phyloP scores from a whole-genome alignment of 2,797 vertebrate genomes.

The Echeneis naucrates region DNA sequence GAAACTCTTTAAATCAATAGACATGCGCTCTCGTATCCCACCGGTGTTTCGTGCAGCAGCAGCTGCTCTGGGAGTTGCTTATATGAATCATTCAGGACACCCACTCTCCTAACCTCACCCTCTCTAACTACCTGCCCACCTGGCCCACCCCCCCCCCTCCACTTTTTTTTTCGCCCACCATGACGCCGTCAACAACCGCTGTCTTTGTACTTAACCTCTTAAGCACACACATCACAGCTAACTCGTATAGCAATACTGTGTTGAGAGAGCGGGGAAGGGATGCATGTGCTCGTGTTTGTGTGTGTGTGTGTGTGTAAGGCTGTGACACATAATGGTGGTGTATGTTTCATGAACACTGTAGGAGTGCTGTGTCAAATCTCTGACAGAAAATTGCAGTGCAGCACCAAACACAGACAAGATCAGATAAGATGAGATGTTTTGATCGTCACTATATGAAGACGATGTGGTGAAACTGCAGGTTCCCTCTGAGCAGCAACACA shows the following conservation, averaged over 20 bases:
- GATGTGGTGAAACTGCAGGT: no score
- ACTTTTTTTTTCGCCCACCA: constrained; percentile 56
- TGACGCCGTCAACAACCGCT: constrained; percentile 61
- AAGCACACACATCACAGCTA: constrained; percentile 79
- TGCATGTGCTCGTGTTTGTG: no score
- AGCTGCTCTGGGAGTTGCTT: constrained; percentile 57
- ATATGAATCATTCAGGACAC: constrained; percentile 78
- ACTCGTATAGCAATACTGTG: constrained; percentile 77
- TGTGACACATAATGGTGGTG: constrained; percentile 52
- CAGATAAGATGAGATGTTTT: no score
- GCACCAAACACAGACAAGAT: constrained; percentile 10
- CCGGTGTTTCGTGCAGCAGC: constrained; percentile 51
- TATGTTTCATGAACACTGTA: constrained; percentile 33
- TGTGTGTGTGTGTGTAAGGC: constrained; percentile 11
- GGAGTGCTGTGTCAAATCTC: constrained; percentile 34
- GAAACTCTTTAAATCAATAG: constrained; percentile 70
- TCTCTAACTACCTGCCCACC: constrained; percentile 63
- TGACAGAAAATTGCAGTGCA: constrained; percentile 10
- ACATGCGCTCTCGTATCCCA: constrained; percentile 55
- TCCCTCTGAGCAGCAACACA: no score
- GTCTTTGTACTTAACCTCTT: constrained; percentile 83
- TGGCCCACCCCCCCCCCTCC: constrained; percentile 24
- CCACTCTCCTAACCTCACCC: constrained; percentile 77
- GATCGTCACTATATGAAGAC: no score
- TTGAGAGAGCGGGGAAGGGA: constrained; percentile 67